Percentiles rank a stretch among this genome's conserved stretches.
These are phyloP conservation scores for Alfaro cultratus DNA, from an alignment of 2,797 vertebrate genomes.

Conservation along the genomic window DNA sequence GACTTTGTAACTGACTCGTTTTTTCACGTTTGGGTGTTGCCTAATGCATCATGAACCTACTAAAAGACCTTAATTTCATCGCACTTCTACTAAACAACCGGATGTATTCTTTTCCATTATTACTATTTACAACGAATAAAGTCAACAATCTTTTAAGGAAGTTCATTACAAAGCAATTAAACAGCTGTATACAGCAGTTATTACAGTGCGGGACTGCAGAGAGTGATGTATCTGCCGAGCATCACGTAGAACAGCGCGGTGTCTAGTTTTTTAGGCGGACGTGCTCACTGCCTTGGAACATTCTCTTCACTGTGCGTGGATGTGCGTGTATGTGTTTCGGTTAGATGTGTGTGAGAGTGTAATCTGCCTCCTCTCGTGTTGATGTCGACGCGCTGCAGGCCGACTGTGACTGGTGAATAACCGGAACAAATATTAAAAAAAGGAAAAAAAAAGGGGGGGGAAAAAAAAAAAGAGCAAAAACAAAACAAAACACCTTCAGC, in stretches of 20 bases:
- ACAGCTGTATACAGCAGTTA: neutral
- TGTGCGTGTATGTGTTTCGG: constrained; percentile 46
- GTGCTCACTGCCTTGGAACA: constrained; percentile 84
- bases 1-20: neutral
- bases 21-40: neutral
- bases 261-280: constrained; percentile 85
- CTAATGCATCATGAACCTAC: neutral
- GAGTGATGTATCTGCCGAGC: constrained; percentile 3
- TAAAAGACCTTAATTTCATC: neutral
- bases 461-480: neutral
- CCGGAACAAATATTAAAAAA: constrained; percentile 27
- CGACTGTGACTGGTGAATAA: constrained; percentile 61
- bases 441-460: neutral
- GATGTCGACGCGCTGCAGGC: constrained; percentile 74
- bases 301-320: constrained; percentile 74
- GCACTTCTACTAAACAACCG: neutral
- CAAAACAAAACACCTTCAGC: constrained; percentile 14
- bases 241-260: constrained; percentile 46
- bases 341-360: constrained; percentile 26
- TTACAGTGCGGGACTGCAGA: neutral
- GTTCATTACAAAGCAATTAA: neutral
- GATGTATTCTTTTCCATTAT: neutral
- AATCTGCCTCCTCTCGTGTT: constrained; percentile 75
- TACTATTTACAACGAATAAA: neutral
- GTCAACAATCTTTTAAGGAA: neutral